Percentiles rank a stretch among this genome's conserved stretches.
These are phyloP conservation scores for Callosobruchus maculatus DNA, from an alignment of 2,888 invertebrate genomes.

Conservation along the genomic window DNA sequence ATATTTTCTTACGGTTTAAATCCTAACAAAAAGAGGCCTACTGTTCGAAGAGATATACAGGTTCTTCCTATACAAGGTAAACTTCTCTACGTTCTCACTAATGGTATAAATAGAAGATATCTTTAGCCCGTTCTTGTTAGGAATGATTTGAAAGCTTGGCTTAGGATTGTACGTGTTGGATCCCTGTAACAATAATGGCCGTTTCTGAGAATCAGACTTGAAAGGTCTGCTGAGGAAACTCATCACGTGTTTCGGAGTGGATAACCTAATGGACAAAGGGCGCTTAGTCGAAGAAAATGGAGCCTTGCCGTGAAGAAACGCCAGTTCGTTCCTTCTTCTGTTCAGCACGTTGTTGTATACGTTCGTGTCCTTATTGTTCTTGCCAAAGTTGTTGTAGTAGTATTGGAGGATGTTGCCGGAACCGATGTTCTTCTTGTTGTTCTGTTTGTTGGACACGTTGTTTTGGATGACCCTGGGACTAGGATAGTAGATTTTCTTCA, in stretches of 20 bases:
- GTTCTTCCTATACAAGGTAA: conserved; percentile 45
- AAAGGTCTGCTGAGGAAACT: conserved; percentile 46
- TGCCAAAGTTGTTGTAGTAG: conserved; percentile 47
- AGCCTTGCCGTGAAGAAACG: conserved; percentile 48
- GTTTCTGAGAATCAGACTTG: conserved; percentile 48
- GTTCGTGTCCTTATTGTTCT: conserved; percentile 44
- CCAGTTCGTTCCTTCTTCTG: conserved; percentile 36
- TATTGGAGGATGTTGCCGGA: conserved; percentile 44
- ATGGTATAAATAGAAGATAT: conserved; percentile 54
- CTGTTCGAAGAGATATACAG: conserved; percentile 49
- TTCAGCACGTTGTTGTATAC: conserved; percentile 45
- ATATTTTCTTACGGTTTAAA: conserved; percentile 26
- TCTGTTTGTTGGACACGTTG: conserved; percentile 31
- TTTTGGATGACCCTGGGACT: conserved; percentile 28
- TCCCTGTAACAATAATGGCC: conserved; percentile 45
- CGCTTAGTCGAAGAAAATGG: conserved; percentile 55
- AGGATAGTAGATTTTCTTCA: conserved; percentile 44
- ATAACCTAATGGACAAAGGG: conserved; percentile 48
- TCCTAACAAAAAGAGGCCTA: conserved; percentile 50
- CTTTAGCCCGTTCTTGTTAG: conserved; percentile 51
- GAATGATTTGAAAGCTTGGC: conserved; percentile 29
- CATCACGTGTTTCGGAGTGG: conserved; percentile 46
- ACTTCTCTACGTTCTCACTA: conserved; percentile 47
- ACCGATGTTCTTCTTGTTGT: conserved; percentile 37
- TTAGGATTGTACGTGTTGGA: conserved; percentile 27